A percentile compares a stretch with the other conserved stretches of the same genome.
Conservation (phyloP, 2,797 vertebrate species). For the Sebastes kiyomatsui region DNA sequence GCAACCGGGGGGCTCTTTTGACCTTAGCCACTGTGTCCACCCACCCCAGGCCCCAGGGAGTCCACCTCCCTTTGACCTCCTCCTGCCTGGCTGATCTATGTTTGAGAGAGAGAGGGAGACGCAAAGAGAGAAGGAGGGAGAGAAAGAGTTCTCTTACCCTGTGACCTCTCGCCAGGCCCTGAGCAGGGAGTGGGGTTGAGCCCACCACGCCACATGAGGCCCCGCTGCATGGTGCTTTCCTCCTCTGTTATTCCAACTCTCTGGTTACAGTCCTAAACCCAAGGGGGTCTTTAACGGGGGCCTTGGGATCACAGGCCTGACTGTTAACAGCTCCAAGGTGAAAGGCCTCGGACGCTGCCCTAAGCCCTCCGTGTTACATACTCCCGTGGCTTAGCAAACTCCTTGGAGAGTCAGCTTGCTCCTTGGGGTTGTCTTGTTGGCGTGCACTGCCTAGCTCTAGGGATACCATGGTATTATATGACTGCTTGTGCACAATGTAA, state of each 20-base stretch:
- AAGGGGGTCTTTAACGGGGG: conserved; percentile 83
- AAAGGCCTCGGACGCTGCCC: conserved; percentile 75
- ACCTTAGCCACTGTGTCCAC: conserved; percentile 62
- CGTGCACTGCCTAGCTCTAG: neutral
- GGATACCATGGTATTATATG: neutral
- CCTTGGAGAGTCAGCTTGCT: conserved; percentile 31
- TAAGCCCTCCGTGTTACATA: conserved; percentile 58
- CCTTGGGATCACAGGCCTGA: conserved; percentile 80
- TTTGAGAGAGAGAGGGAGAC: conserved; percentile 22
- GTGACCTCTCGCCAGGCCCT: conserved; percentile 65
- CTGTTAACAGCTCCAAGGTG: conserved; percentile 84
- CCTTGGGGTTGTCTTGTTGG: conserved; percentile 3
- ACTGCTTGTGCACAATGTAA: neutral
- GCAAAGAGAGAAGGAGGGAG: neutral
- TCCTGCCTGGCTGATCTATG: conserved; percentile 41
- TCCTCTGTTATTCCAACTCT: conserved; percentile 85
- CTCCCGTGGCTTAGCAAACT: conserved; percentile 56
- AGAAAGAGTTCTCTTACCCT: conserved; percentile 39
- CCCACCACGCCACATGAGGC: conserved; percentile 57
- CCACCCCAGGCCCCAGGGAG: conserved; percentile 41
- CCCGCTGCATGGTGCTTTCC: conserved; percentile 47
- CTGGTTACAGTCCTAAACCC: conserved; percentile 84
- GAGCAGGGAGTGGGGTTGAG: conserved; percentile 56
- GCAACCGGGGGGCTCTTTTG: conserved; percentile 32
- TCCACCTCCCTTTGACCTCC: conserved; percentile 61